Evolutionary conservation across 2,888 invertebrate genomes (phyloP).

Genomic region (Dasypolia templi): DNA sequence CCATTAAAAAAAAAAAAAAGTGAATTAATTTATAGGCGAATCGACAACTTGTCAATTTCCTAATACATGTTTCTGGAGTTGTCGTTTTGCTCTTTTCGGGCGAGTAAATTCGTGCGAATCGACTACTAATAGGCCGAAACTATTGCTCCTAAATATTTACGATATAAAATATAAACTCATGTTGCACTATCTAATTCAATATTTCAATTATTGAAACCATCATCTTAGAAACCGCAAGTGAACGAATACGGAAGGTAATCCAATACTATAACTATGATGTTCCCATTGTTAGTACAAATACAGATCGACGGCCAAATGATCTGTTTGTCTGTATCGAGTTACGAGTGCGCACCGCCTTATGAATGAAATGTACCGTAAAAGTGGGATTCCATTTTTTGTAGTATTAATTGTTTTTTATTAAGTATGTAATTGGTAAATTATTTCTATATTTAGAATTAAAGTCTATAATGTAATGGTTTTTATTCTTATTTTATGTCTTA

Average conservation of each 20-base stretch:
- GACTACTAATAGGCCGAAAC: no score
- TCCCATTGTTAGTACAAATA: constrained; percentile 79
- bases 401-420: not conserved
- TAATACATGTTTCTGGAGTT: no score
- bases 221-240: constrained; percentile 46
- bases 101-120: no score
- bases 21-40: no score
- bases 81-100: no score
- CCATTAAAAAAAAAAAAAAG: no score
- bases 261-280: constrained; percentile 80
- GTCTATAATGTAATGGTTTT: not conserved
- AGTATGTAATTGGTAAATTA: not conserved
- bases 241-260: constrained; percentile 82
- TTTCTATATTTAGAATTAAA: not conserved
- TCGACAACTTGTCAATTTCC: no score
- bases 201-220: not conserved
- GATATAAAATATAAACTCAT: not conserved
- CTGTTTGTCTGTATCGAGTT: constrained; percentile 76
- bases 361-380: constrained; percentile 71
- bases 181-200: not conserved
- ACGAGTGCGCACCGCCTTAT: constrained; percentile 72
- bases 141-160: not conserved
- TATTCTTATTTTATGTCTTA: not conserved
- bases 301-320: constrained; percentile 84
- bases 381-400: constrained; percentile 37